Evolutionary conservation across 1,140 invertebrate species (phyloP).

Genomic region (Subanguina moxae): DNA sequence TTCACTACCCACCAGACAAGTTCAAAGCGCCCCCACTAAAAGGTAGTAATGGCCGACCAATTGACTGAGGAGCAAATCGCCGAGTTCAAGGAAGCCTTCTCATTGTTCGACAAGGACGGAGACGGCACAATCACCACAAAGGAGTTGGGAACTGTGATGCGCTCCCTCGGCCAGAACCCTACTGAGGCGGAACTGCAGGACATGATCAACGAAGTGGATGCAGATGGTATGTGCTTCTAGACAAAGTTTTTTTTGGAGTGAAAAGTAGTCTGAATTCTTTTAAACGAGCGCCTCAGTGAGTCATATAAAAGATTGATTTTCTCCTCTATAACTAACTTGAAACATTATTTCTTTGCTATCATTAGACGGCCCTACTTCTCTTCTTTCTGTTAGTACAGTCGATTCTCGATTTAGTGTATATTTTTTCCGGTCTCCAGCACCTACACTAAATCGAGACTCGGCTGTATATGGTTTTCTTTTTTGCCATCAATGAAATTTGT

Average conservation of each 20-base stretch:
- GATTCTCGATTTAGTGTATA: too few species aligned
- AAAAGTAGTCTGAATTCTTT: slow-evolving; percentile 61
- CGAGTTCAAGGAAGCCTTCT: slow-evolving; percentile 99
- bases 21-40: too few species aligned
- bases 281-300: slow-evolving; percentile 60
- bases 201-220: slow-evolving; percentile 99
- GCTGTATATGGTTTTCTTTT: too few species aligned
- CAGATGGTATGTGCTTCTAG: slow-evolving; percentile 70
- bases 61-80: slow-evolving; percentile 29
- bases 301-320: background rate
- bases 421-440: too few species aligned
- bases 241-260: background rate
- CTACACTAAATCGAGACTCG: too few species aligned
- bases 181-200: slow-evolving; percentile 98
- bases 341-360: too few species aligned
- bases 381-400: too few species aligned
- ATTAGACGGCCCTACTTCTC: too few species aligned
- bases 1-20: too few species aligned
- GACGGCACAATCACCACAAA: slow-evolving; percentile 99
- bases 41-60: slow-evolving; percentile 10
- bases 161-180: slow-evolving; percentile 95
- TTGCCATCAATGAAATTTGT: too few species aligned
- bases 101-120: slow-evolving; percentile 97
- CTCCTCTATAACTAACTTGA: too few species aligned
- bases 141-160: slow-evolving; percentile 97